Conservation (phyloP, 2,797 vertebrate species). For the Diceros bicornis region DNA sequence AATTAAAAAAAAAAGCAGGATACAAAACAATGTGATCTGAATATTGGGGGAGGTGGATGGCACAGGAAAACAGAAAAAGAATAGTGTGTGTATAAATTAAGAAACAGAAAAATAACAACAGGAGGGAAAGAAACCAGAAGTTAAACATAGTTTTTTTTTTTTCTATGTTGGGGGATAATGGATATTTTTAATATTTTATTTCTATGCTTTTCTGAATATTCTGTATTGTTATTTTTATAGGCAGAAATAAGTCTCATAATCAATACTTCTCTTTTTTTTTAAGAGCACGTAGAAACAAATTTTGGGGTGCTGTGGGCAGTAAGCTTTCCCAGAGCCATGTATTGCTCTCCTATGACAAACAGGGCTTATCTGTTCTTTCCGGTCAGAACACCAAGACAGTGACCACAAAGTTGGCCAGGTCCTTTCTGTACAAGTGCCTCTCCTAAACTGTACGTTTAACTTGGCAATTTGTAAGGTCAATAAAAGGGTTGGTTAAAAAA, state of each 20-base stretch:
- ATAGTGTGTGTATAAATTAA: neutral
- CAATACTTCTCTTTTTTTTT: neutral
- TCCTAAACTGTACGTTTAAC: conserved; percentile 32
- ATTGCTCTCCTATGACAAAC: neutral
- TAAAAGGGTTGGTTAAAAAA: conserved; percentile 6
- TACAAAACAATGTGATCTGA: neutral
- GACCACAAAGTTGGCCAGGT: neutral
- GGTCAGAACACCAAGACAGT: neutral
- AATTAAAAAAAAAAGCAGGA: neutral
- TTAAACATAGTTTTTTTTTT: neutral
- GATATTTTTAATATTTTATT: conserved; percentile 13
- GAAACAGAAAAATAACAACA: neutral
- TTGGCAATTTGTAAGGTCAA: neutral
- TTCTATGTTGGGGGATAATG: neutral
- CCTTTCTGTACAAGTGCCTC: conserved; percentile 12
- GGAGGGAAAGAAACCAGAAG: neutral
- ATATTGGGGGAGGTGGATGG: neutral
- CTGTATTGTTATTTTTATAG: neutral
- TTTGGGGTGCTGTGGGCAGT: neutral
- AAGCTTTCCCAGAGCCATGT: neutral
- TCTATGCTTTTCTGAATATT: conserved; percentile 33
- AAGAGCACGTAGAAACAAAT: neutral
- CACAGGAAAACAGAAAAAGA: neutral
- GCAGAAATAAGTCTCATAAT: conserved; percentile 1
- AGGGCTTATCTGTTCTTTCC: conserved; percentile 45